Evolutionary conservation across 1,140 invertebrate genomes (phyloP).

Genomic region (Eriosoma lanigerum): DNA sequence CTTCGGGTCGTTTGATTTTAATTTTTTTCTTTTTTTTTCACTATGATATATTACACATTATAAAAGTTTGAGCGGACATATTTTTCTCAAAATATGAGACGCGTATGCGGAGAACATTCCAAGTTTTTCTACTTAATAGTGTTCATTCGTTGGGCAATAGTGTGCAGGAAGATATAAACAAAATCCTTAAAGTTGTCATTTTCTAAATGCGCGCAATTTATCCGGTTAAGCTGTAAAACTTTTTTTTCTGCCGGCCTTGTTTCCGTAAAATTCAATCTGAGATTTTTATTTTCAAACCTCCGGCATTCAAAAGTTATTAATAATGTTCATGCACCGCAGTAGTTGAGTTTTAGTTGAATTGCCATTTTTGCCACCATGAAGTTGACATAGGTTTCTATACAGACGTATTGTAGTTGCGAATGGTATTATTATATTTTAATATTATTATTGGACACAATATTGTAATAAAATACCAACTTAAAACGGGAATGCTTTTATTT

Average conservation of each 20-base stretch:
- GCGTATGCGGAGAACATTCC: background rate
- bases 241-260: conserved; percentile 1
- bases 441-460: no score
- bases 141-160: background rate
- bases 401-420: no score
- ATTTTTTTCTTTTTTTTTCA: background rate
- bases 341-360: background rate
- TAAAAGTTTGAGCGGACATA: background rate
- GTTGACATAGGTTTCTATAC: no score
- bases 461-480: background rate
- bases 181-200: conserved; percentile 17
- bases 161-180: background rate
- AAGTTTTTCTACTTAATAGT: conserved; percentile 15
- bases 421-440: no score
- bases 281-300: conserved; percentile 9
- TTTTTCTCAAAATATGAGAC: background rate
- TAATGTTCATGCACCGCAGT: no score
- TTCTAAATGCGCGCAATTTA: conserved; percentile 5
- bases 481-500: background rate
- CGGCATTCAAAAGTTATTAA: background rate
- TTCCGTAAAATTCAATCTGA: conserved; percentile 23
- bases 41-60: conserved; percentile 1
- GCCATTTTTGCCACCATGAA: no score
- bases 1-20: background rate
- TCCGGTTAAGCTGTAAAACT: conserved; percentile 12